Conservation (phyloP, 2,797 vertebrate genomes). For the Carduelis carduelis region DNA sequence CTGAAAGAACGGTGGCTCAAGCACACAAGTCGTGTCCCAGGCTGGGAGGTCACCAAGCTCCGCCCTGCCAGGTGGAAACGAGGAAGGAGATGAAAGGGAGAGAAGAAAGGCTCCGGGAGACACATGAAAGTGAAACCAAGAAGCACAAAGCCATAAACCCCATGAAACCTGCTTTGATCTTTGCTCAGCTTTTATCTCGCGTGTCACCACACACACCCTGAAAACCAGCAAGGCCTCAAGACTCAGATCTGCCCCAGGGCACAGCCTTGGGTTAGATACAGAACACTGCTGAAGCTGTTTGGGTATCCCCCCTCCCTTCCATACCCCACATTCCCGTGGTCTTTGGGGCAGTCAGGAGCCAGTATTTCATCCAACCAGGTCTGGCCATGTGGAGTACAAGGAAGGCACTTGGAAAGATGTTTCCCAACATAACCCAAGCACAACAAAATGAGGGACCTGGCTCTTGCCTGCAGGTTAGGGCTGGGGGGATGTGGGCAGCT, state of each 20-base stretch:
- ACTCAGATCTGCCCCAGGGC: rapidly evolving
- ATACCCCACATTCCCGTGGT: neutral
- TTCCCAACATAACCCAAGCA: neutral
- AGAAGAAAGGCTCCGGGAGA: neutral
- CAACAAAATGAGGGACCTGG: neutral
- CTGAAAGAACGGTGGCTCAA: rapidly evolving
- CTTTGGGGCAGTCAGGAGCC: neutral
- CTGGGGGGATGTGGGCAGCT: neutral
- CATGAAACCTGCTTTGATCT: constrained; percentile 3
- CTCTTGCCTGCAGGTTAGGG: neutral
- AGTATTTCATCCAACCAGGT: neutral
- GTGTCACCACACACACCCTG: neutral
- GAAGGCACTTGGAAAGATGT: neutral
- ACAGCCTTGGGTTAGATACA: neutral
- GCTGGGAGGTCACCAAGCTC: neutral
- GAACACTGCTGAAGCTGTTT: neutral
- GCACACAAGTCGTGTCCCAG: rapidly evolving
- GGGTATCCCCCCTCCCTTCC: neutral
- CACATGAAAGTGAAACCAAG: constrained; percentile 4
- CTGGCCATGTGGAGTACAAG: neutral
- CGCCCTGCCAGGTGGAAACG: rapidly evolving
- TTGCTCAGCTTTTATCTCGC: neutral
- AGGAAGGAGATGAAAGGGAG: neutral
- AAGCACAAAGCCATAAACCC: neutral
- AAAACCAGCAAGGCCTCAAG: neutral